Base-by-base conservation (phyloP, 2,888 invertebrate species). In the Oligia fasciuncula region DNA sequence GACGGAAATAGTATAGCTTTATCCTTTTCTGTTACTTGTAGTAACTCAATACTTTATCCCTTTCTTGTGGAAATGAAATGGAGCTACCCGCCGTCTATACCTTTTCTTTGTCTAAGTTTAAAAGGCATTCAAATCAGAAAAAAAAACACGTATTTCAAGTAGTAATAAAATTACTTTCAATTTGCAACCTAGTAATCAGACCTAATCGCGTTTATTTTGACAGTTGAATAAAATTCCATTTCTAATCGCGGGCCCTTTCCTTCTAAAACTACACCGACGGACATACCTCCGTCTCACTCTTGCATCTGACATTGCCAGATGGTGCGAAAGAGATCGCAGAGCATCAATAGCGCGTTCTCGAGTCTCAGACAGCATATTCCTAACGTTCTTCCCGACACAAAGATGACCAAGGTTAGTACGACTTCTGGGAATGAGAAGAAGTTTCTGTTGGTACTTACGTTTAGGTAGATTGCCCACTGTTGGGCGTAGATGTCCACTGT, bases 341-440 rank as follows among this genome's bases (percentile, higher is more conserved):
- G 98, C 93, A 99, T 99, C 93, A 99, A 99, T 96, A 98, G 98
- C 91, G 99, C 99, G 40, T 99, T 99, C 94, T 98, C 99, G 62
- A 98, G 98, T 93, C 97, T 99, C 66, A 97, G 99, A 77, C 99
- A 99, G 91, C 98, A 99, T 95, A 99, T 99, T 89, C 99, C 99
- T 9, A 99, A 99, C 95, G 99, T 99, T 43, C 99, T 99, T 8
- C 98, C 98, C 14, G 99, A 99, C 95, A 99, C 99, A 66, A 99
- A 99, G 97, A 97, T 99, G 90, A 99, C 99, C 51, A 99, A 99
- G 97, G 99, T 99, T 96, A 97, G 94, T 92, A 86, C 40, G 85
- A 81, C 67, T 77, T 83, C 80, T 86, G 88, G 85, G 78, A 73
- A 77, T 73, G 71, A 77, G 66, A 73, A 79, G 79, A 77, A 71